Percentiles rank a stretch among this genome's conserved stretches.
phyloP scores from a whole-genome alignment of 1,140 invertebrate species.

The Aphaenogaster floridana region DNA sequence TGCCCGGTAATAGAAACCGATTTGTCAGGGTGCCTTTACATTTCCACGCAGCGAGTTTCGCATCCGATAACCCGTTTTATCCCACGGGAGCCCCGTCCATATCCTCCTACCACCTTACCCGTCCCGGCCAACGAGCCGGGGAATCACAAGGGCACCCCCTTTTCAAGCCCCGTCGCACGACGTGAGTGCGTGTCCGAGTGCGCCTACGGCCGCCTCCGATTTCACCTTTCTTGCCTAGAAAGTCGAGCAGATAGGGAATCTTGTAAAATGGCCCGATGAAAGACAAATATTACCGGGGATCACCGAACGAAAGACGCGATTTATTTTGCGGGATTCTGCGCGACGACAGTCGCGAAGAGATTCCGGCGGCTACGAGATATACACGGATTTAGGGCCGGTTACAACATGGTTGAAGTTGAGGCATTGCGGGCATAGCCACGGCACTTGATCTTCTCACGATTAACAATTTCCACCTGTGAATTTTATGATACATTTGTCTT shows the following conservation, averaged over 20 bases:
- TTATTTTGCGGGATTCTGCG: constrained; percentile 79
- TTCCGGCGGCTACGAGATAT: constrained; percentile 29
- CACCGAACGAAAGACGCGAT: constrained; percentile 77
- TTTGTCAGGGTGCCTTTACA: constrained; percentile 86
- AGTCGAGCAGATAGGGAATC: constrained; percentile 85
- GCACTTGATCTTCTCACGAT: not conserved
- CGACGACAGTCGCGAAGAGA: constrained; percentile 36
- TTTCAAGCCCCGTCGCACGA: constrained; percentile 44
- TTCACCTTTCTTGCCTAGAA: constrained; percentile 79
- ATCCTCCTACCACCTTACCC: constrained; percentile 48
- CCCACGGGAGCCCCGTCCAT: constrained; percentile 79
- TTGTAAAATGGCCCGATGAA: constrained; percentile 84
- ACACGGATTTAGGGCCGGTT: constrained; percentile 41
- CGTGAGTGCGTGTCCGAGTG: constrained; percentile 67
- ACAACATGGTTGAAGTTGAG: constrained; percentile 11
- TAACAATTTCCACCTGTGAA: not conserved
- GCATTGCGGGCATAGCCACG: not conserved
- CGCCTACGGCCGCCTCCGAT: constrained; percentile 61
- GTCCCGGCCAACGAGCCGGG: constrained; percentile 52
- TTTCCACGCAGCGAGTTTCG: constrained; percentile 83
- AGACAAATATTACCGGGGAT: constrained; percentile 84
- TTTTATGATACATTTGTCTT: not conserved
- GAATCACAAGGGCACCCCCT: constrained; percentile 62
- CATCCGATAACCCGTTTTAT: constrained; percentile 84
- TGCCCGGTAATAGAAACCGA: constrained; percentile 86